phyloP scores from a whole-genome alignment of 2,888 invertebrate genomes.

The Euplexia lucipara region DNA sequence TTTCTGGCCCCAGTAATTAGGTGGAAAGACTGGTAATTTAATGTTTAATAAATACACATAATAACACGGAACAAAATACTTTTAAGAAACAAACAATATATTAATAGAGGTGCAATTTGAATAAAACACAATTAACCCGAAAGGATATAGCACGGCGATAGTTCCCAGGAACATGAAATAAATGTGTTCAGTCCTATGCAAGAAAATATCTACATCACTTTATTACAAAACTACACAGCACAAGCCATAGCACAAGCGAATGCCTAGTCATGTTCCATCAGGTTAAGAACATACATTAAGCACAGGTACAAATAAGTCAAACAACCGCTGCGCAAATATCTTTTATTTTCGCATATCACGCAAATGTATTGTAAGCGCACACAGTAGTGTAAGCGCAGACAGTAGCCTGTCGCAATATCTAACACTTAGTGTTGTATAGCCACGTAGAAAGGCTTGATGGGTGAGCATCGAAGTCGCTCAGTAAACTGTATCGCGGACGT shows the following conservation, averaged over 20 bases:
- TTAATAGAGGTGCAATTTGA: no score
- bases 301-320: constrained; percentile 16
- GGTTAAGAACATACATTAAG: constrained; percentile 45
- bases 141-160: no score
- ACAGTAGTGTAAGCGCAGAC: constrained; percentile 19
- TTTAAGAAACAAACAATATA: no score
- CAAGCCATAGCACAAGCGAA: constrained; percentile 16
- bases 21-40: no score
- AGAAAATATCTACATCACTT: constrained; percentile 13
- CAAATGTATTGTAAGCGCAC: constrained; percentile 23
- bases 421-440: constrained; percentile 4
- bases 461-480: constrained; percentile 54
- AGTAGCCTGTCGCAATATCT: constrained; percentile 30
- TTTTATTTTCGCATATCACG: constrained; percentile 42
- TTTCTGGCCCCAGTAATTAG: no score
- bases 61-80: no score
- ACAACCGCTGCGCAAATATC: constrained; percentile 44
- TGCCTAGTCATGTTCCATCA: constrained; percentile 33
- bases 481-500: constrained; percentile 47
- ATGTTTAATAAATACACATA: no score
- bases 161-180: no score
- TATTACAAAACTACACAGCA: constrained; percentile 32
- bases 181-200: not conserved
- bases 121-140: no score
- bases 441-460: constrained; percentile 30